Evolutionary conservation across 2,888 invertebrate species (phyloP), one percentile per base, ranked within the genome.

Genomic region (Poecilobothrus nobilitatus): DNA sequence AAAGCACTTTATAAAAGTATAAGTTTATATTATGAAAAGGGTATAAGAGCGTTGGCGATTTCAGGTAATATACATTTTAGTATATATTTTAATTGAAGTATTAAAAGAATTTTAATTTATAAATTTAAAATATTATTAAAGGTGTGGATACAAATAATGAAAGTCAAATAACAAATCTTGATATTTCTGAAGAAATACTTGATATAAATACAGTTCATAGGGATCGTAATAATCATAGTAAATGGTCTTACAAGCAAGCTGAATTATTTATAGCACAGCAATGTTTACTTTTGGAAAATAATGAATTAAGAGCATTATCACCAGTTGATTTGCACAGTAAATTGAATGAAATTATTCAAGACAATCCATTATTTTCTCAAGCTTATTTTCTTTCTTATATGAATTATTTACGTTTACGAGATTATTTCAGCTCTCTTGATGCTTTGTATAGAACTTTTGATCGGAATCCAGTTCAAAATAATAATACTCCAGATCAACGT

Each of bases 251-350:
- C 71, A 89, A 91, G 75, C 95, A 95, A 82, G 94, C 95, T 0
- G 95, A 95, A 80, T 83, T 93, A 66, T 92, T 95, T 76, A 90
- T 95, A 69, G 90, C 93, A 1, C 91, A 93, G 75, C 95, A 95
- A 82, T 92, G 92, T 12, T 88, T 89, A 73, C 83, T 94, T 68
- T 79, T 96, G 68, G 90, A 91, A 78, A 91, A 89, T 65, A 91
- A 94, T 80, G 93, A 94, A 77, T 86, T 86, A 67, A 89, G 89
- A 76, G 94, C 95, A 0, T 79, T 94, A 73, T 83, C 88, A 3
- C 91, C 95, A 0, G 85, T 86, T 70, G 88, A 91, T 74, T 81
- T 96, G 70, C 93, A 95, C 77, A 86, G 86, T 3, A 79, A 78
- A 70, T 73, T 82, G 2, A 78, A 78, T 67, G 80, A 82, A 72